Evolutionary conservation across 2,888 invertebrate species (phyloP).

Genomic region (Monopis laevigella): DNA sequence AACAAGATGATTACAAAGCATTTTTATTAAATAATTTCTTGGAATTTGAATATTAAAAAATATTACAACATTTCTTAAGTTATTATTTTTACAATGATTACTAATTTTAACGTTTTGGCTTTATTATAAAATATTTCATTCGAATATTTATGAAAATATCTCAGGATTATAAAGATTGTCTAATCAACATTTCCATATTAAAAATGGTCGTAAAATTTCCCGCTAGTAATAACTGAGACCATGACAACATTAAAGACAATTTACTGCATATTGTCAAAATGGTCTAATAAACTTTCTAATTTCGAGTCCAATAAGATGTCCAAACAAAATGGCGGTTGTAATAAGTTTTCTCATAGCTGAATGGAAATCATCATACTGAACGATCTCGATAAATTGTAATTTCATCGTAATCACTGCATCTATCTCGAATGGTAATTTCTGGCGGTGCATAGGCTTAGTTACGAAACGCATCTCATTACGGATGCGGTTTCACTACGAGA

Average conservation of each 20-base stretch:
- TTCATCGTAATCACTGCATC: conserved; percentile 35
- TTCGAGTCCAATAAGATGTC: conserved; percentile 14
- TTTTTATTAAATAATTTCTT: not conserved
- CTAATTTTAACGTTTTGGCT: too few relatives aligned
- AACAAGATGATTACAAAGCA: not conserved
- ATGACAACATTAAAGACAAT: not conserved
- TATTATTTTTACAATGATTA: too few relatives aligned
- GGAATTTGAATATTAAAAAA: not conserved
- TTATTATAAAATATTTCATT: too few relatives aligned
- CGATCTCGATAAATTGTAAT: conserved; percentile 41
- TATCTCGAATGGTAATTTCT: conserved; percentile 34
- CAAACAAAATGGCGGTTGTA: conserved; percentile 8
- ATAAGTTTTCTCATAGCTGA: conserved; percentile 29
- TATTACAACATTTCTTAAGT: too few relatives aligned
- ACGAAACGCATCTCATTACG: conserved; percentile 22
- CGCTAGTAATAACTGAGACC: not conserved
- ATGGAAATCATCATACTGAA: conserved; percentile 30
- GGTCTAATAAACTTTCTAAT: conserved; percentile 15
- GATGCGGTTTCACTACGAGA: conserved; percentile 17
- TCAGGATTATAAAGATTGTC: too few relatives aligned
- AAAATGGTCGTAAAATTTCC: too few relatives aligned
- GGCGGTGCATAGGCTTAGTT: conserved; percentile 26
- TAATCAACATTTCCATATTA: too few relatives aligned
- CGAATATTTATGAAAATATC: too few relatives aligned
- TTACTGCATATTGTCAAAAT: conserved; percentile 3